These are phyloP conservation scores for Mimas tiliae DNA, from an alignment of 2,888 invertebrate species.

Conservation along the genomic window DNA sequence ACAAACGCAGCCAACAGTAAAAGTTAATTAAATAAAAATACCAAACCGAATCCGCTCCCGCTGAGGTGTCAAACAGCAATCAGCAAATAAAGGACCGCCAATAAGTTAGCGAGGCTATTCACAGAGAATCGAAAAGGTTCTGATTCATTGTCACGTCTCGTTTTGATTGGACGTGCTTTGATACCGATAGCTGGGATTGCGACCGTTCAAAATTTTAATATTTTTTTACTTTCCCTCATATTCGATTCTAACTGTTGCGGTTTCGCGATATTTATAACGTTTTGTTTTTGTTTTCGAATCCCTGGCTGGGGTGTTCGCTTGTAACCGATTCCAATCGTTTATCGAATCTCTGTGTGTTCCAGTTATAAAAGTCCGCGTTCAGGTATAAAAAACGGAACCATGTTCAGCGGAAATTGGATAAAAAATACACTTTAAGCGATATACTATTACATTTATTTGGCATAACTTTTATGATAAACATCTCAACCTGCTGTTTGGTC, in stretches of 20 bases:
- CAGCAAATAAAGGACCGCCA: constrained; percentile 80
- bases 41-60: constrained; percentile 65
- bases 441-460: background rate
- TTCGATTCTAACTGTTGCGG: constrained; percentile 76
- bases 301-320: constrained; percentile 51
- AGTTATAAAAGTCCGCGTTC: constrained; percentile 24
- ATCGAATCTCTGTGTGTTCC: constrained; percentile 46
- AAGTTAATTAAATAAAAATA: constrained; percentile 80
- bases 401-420: background rate
- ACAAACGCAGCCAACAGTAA: constrained; percentile 61
- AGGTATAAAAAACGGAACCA: constrained; percentile 7
- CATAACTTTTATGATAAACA: background rate
- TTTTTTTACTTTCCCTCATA: constrained; percentile 71
- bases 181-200: constrained; percentile 81
- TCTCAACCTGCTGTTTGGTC: no score
- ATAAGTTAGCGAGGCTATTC: constrained; percentile 80
- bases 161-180: constrained; percentile 84
- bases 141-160: constrained; percentile 83
- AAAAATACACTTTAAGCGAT: background rate
- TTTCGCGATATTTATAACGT: constrained; percentile 73
- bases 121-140: constrained; percentile 77
- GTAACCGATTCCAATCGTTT: constrained; percentile 59
- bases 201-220: constrained; percentile 77
- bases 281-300: constrained; percentile 69
- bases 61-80: constrained; percentile 79